phyloP scores from a whole-genome alignment of 2,888 invertebrate genomes.

The Apamea sordens region DNA sequence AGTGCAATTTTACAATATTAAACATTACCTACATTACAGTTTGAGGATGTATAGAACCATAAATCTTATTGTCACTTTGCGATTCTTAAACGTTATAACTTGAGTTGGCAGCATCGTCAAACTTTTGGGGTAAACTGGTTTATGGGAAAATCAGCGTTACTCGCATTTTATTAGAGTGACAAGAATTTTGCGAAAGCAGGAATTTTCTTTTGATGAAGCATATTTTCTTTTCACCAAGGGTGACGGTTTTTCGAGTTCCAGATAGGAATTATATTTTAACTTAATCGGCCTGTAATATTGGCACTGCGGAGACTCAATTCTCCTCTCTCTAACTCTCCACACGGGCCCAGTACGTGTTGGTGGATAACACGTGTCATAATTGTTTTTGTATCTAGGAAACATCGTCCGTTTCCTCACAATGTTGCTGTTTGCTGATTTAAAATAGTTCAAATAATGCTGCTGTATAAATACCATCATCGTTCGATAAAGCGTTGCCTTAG shows the following conservation, averaged over 20 bases:
- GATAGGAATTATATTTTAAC: neutral
- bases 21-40: no score
- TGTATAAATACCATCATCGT: neutral
- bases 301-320: neutral
- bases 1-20: no score
- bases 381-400: no score
- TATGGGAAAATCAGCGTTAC: neutral
- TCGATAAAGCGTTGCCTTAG: neutral
- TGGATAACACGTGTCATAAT: neutral
- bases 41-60: conserved; percentile 39
- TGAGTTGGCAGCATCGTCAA: conserved; percentile 18
- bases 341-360: neutral
- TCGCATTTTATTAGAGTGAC: conserved; percentile 5
- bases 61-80: conserved; percentile 62
- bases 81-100: conserved; percentile 44
- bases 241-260: neutral
- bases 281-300: neutral
- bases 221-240: neutral
- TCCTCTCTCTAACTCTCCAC: neutral
- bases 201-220: no score
- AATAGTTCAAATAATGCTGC: no score
- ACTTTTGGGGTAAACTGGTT: conserved; percentile 1
- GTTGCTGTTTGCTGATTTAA: neutral
- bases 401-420: neutral
- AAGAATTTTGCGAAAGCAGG: neutral